Evolutionary conservation across 2,888 invertebrate genomes (phyloP).

Genomic region (Scaptomyza polygonia): DNA sequence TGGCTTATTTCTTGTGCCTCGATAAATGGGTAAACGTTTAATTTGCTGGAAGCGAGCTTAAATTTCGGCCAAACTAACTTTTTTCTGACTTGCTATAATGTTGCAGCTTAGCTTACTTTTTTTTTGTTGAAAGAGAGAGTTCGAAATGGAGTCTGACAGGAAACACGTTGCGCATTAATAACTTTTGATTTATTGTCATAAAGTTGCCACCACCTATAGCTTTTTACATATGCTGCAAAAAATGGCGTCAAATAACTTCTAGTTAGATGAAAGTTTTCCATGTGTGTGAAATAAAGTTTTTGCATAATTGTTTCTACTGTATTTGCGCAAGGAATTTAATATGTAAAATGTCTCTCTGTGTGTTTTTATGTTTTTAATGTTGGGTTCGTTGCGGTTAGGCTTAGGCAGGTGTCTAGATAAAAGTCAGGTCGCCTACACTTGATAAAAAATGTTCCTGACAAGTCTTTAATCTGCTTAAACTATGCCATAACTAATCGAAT

Average conservation of each 20-base stretch:
- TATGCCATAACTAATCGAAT: background rate
- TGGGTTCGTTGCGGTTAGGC: background rate
- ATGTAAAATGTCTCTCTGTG: background rate
- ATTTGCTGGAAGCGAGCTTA: conserved; percentile 56
- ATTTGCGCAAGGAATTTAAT: conserved; percentile 15
- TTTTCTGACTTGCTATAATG: conserved; percentile 32
- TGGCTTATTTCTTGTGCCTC: conserved; percentile 34
- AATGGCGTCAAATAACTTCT: conserved; percentile 58
- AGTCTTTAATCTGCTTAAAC: no score
- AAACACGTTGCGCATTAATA: conserved; percentile 73
- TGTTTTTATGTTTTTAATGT: background rate
- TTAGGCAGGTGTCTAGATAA: conserved; percentile 20
- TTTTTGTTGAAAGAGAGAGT: background rate
- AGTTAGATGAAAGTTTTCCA: conserved; percentile 61
- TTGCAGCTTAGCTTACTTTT: conserved; percentile 8
- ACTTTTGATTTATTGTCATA: conserved; percentile 64
- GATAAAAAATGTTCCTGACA: background rate
- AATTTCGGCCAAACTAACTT: conserved; percentile 58
- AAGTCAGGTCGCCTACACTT: background rate
- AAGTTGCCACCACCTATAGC: background rate
- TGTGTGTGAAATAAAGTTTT: conserved; percentile 40
- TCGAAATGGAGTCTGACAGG: conserved; percentile 48
- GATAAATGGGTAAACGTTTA: conserved; percentile 55
- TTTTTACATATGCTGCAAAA: conserved; percentile 37
- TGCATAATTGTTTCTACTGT: conserved; percentile 53